Conservation (phyloP, 35 echinoderm and acorn worm genomes). For the Anneissia japonica region DNA sequence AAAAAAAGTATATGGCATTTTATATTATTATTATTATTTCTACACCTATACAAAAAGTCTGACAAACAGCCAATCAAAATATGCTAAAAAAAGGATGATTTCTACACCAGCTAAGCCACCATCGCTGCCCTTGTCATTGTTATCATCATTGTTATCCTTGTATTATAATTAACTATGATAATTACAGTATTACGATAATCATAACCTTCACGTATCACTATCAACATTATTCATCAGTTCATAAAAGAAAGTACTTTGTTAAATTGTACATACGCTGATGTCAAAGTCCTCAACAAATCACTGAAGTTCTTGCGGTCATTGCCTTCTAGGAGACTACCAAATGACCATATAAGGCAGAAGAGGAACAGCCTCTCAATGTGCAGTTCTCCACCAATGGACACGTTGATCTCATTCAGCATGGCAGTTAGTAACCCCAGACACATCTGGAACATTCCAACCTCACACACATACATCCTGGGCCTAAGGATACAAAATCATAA, state of each 20-base stretch:
- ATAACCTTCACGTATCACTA: too few species aligned
- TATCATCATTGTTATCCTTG: background rate
- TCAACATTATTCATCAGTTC: too few species aligned
- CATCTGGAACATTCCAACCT: conserved; percentile 80
- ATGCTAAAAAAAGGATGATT: too few species aligned
- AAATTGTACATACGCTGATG: conserved; percentile 82
- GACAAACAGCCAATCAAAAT: too few species aligned
- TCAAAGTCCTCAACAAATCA: conserved; percentile 78
- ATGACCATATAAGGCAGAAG: conserved; percentile 98
- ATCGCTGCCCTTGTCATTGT: background rate
- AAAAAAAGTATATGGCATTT: too few species aligned
- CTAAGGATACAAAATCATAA: conserved; percentile 21
- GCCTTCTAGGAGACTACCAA: conserved; percentile 85
- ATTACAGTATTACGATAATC: too few species aligned
- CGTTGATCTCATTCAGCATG: conserved; percentile 83
- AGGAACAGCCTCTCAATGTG: conserved; percentile 90
- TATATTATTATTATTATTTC: too few species aligned
- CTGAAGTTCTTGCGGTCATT: conserved; percentile 92
- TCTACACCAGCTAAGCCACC: background rate
- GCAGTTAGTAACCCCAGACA: conserved; percentile 82
- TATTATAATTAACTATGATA: too few species aligned
- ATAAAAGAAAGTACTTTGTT: too few species aligned
- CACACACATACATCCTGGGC: conserved; percentile 66
- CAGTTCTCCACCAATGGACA: conserved; percentile 90
- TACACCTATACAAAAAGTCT: too few species aligned